phyloP scores from a whole-genome alignment of 2,797 vertebrate species.

The Spinus pinus region DNA sequence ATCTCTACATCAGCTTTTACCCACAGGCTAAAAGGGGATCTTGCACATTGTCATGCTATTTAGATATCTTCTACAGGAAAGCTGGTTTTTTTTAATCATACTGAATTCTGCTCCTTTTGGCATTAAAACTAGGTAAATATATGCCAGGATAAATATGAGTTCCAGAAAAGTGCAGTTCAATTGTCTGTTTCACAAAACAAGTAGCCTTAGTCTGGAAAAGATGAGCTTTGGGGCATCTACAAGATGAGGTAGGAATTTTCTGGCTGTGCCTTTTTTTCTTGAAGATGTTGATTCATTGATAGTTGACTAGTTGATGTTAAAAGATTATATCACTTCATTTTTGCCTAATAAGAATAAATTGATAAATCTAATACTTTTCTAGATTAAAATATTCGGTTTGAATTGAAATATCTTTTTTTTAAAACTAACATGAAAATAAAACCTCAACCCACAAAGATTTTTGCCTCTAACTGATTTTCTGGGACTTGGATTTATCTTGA shows the following conservation, averaged over 20 bases:
- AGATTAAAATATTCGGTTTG: not conserved
- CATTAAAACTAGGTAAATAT: not conserved
- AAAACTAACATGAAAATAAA: not conserved
- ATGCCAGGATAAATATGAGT: not conserved
- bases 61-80: not conserved
- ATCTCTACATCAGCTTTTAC: constrained; percentile 14
- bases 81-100: not conserved
- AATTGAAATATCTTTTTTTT: not conserved
- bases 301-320: not conserved
- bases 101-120: not conserved
- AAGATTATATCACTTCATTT: not conserved
- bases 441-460: not conserved
- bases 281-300: not conserved
- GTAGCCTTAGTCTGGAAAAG: not conserved
- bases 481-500: not conserved
- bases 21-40: not conserved
- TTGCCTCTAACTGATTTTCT: not conserved
- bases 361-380: not conserved
- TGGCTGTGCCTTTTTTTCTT: not conserved
- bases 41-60: not conserved
- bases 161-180: not conserved
- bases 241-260: not conserved
- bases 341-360: not conserved
- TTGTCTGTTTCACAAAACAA: not conserved
- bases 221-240: not conserved